Conservation (phyloP, 2,797 vertebrate species). For the Myotis vivesi region DNA sequence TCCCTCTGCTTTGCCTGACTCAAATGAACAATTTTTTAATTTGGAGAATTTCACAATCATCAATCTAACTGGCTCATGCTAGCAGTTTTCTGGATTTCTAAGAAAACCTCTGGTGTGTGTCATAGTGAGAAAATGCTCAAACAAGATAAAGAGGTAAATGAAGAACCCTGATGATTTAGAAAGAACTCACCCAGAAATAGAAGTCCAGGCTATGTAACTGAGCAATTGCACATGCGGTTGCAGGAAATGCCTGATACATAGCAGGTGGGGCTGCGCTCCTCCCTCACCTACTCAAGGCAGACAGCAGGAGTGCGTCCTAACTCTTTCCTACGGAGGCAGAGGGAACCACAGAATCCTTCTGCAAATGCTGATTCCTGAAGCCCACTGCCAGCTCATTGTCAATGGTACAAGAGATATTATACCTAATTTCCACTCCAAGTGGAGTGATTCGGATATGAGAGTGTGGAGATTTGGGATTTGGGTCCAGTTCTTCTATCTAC, state of each 20-base stretch:
- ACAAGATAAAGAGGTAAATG: slow-evolving; percentile 7
- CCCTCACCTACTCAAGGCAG: background rate
- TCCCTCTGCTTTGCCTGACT: background rate
- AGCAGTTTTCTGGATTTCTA: slow-evolving; percentile 63
- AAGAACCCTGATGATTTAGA: slow-evolving; percentile 49
- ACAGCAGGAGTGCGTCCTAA: background rate
- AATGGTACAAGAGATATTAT: background rate
- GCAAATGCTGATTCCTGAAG: background rate
- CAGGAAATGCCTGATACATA: background rate
- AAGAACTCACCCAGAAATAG: slow-evolving; percentile 23
- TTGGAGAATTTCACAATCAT: slow-evolving; percentile 56
- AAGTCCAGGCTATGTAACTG: background rate
- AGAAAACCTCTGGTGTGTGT: slow-evolving; percentile 61
- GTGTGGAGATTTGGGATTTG: background rate
- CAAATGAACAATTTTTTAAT: slow-evolving; percentile 37
- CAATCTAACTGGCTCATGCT: background rate
- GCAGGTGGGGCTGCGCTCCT: background rate
- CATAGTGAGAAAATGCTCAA: slow-evolving; percentile 56
- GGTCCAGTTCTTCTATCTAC: background rate
- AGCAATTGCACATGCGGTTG: background rate
- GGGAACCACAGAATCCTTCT: background rate
- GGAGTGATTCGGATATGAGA: background rate
- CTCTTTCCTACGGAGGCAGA: background rate
- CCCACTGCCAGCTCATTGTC: background rate
- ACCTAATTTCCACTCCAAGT: background rate